phyloP scores from a whole-genome alignment of 2,888 invertebrate genomes.

The Epiblema foenella region DNA sequence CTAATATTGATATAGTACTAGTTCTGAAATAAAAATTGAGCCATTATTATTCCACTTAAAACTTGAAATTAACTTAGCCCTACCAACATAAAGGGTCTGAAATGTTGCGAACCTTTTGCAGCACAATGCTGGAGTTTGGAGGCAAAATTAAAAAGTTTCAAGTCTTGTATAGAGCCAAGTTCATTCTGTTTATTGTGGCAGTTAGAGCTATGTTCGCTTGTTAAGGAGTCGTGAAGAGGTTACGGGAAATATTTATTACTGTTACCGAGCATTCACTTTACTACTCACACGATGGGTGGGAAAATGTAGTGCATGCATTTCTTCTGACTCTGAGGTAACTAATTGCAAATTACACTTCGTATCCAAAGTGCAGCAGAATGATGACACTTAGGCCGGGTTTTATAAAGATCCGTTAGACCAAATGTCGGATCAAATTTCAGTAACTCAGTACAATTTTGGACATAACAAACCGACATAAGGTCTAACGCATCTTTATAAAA shows the following conservation, averaged over 20 bases:
- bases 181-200: constrained; percentile 48
- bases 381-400: no score
- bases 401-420: no score
- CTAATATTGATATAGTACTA: background rate
- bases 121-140: constrained; percentile 41
- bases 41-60: constrained; percentile 23
- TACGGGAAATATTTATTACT: constrained; percentile 10
- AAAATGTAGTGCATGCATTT: background rate
- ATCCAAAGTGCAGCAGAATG: no score
- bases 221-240: constrained; percentile 33
- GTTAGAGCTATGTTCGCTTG: constrained; percentile 41
- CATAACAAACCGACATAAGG: no score
- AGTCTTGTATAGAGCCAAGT: constrained; percentile 46
- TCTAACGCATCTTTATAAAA: no score
- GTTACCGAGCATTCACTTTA: background rate
- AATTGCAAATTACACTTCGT: no score
- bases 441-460: no score
- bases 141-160: constrained; percentile 46
- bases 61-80: constrained; percentile 39
- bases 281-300: background rate
- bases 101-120: constrained; percentile 35
- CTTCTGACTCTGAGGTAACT: background rate
- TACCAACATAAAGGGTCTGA: constrained; percentile 36
- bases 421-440: no score
- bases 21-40: constrained; percentile 8